These are phyloP conservation scores for Arctopsyche grandis DNA, from an alignment of 1,140 invertebrate species.

Conservation along the genomic window DNA sequence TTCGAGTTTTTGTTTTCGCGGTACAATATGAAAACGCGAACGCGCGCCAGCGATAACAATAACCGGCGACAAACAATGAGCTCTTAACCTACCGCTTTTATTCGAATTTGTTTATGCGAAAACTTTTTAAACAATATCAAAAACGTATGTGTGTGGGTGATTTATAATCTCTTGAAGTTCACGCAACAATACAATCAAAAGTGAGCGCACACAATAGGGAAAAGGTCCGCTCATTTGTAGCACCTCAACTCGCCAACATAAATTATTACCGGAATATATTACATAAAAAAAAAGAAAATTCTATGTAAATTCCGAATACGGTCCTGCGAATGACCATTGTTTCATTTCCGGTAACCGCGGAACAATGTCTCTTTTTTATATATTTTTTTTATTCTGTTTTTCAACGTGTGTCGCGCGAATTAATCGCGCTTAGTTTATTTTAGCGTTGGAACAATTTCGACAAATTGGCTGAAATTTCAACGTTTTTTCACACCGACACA, in stretches of 20 bases:
- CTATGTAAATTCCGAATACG: slow-evolving; percentile 36
- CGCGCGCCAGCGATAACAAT: background rate
- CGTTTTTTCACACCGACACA: too few relatives aligned
- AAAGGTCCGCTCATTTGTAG: slow-evolving; percentile 22
- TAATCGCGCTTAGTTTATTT: too few relatives aligned
- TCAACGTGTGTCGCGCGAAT: too few relatives aligned
- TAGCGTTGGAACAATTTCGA: too few relatives aligned
- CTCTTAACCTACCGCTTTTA: background rate
- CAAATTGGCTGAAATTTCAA: too few relatives aligned
- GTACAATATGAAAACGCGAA: background rate
- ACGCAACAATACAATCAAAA: slow-evolving; percentile 14
- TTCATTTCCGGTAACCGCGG: background rate
- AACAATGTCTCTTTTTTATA: too few relatives aligned
- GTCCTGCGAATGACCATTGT: background rate
- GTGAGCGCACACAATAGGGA: background rate
- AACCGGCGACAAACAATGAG: slow-evolving; percentile 1
- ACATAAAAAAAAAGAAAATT: background rate
- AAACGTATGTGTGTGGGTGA: slow-evolving; percentile 5
- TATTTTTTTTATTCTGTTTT: too few relatives aligned
- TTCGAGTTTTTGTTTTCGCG: too few relatives aligned
- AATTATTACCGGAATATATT: slow-evolving; percentile 13
- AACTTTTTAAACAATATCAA: slow-evolving; percentile 8
- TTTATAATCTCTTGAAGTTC: slow-evolving; percentile 9
- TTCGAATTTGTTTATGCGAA: slow-evolving; percentile 26
- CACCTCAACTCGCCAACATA: slow-evolving; percentile 22